These are phyloP conservation scores for Pogonocherus hispidulus DNA, from an alignment of 2,888 invertebrate genomes.

Conservation along the genomic window DNA sequence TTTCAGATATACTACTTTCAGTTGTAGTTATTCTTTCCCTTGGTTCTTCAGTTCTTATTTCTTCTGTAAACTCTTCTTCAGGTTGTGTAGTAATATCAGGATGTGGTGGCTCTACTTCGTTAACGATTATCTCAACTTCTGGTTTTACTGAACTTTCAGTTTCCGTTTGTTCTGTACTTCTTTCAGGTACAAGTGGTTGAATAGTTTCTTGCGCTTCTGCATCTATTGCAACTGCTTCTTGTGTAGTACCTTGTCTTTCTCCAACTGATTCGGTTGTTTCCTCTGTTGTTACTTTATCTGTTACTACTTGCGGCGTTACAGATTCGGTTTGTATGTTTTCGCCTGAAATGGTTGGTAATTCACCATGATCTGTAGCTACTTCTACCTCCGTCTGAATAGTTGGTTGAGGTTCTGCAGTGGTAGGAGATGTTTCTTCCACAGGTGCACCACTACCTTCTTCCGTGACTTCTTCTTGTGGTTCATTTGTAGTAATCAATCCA, in stretches of 20 bases:
- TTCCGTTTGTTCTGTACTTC: constrained; percentile 27
- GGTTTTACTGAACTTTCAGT: background rate
- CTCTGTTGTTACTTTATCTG: constrained; percentile 27
- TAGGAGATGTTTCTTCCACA: background rate
- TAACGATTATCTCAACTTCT: constrained; percentile 5
- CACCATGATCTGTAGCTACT: background rate
- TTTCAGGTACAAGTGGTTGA: constrained; percentile 20
- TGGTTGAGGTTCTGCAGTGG: background rate
- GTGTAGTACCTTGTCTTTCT: background rate
- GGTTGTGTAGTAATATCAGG: constrained; percentile 23
- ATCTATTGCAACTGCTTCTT: constrained; percentile 32
- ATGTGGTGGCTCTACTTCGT: constrained; percentile 12
- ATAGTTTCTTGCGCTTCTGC: constrained; percentile 12
- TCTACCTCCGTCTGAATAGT: background rate
- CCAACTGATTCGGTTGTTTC: constrained; percentile 14
- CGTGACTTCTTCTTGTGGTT: constrained; percentile 18
- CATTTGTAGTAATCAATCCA: constrained; percentile 1
- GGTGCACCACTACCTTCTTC: background rate
- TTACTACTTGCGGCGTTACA: background rate
- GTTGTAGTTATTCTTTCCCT: background rate
- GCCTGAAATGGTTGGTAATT: background rate
- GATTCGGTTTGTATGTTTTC: constrained; percentile 9
- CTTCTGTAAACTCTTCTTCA: constrained; percentile 17
- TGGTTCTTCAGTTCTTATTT: background rate
- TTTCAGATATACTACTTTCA: constrained; percentile 4